Evolutionary conservation across 1,140 invertebrate species (phyloP).

Genomic region (Drosophila navojoa): DNA sequence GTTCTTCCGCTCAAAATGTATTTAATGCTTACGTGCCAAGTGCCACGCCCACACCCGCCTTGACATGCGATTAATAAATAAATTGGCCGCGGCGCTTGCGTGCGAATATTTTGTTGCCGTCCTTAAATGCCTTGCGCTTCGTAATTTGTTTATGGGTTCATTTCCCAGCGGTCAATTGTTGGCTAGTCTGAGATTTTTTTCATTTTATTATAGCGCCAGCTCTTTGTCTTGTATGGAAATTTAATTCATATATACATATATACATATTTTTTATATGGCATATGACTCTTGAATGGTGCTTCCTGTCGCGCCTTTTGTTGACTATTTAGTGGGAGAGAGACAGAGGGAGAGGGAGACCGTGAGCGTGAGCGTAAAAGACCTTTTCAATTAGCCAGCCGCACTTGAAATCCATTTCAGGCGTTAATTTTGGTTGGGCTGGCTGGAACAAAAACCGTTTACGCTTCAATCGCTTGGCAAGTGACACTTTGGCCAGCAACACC

Average conservation of each 20-base stretch:
- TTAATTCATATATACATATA: constrained; percentile 15
- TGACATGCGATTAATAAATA: constrained; percentile 82
- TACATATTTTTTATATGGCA: not conserved
- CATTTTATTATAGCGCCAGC: constrained; percentile 19
- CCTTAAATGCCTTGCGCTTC: constrained; percentile 65
- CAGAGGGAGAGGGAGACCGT: too few species aligned
- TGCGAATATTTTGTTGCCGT: constrained; percentile 32
- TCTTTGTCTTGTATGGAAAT: constrained; percentile 21
- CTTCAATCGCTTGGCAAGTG: constrained; percentile 66
- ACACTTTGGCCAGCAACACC: constrained; percentile 60
- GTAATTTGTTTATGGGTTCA: constrained; percentile 83
- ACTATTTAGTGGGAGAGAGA: not conserved
- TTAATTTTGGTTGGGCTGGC: constrained; percentile 59
- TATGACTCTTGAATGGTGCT: constrained; percentile 21
- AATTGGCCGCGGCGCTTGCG: constrained; percentile 64
- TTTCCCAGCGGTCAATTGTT: constrained; percentile 83
- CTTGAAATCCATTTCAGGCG: constrained; percentile 79
- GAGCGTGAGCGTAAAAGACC: constrained; percentile 34
- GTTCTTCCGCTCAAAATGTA: constrained; percentile 78
- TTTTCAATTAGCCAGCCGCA: constrained; percentile 78
- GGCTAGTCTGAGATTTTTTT: constrained; percentile 79
- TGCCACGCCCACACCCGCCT: constrained; percentile 16
- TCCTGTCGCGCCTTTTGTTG: constrained; percentile 55
- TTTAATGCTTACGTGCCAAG: constrained; percentile 79
- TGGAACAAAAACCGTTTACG: constrained; percentile 62